Evolutionary conservation across 1,140 invertebrate species (phyloP), one percentile per base, ranked within the genome.

Genomic region (Calosoma granatense): DNA sequence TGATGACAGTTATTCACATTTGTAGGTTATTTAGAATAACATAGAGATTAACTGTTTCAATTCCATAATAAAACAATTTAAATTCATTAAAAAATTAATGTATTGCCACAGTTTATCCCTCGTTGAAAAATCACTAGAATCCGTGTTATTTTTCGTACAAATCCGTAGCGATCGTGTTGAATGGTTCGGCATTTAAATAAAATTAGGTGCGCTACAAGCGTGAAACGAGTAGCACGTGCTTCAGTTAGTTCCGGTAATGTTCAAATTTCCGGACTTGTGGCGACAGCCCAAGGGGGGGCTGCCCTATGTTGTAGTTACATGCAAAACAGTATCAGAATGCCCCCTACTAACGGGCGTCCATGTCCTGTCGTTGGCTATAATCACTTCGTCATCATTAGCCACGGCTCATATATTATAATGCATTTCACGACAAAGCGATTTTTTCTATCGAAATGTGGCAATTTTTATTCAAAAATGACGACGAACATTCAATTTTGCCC

Each of bases 111-210:
- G n/a, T n/a, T n/a, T n/a, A n/a, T n/a, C n/a, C n/a, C n/a, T n/a
- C n/a, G n/a, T n/a, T n/a, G n/a, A n/a, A n/a, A n/a, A n/a, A n/a
- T n/a, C n/a, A n/a, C n/a, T n/a, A n/a, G n/a, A n/a, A n/a, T n/a
- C n/a, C n/a, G n/a, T n/a, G n/a, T n/a, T n/a, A n/a, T n/a, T n/a
- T n/a, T n/a, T n/a, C n/a, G n/a, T n/a, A n/a, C n/a, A n/a, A n/a
- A n/a, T n/a, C n/a, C n/a, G n/a, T n/a, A n/a, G n/a, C n/a, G n/a
- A n/a, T n/a, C n/a, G n/a, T n/a, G n/a, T n/a, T n/a, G n/a, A n/a
- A n/a, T n/a, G n/a, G n/a, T n/a, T n/a, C n/a, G n/a, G n/a, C n/a
- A 36, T 36, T 36, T 47, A 47, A 47, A 47, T 47, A 47, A 47
- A 47, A 47, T 47, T 9, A 47, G 3, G 17, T 17, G 15, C 9